phyloP scores from a whole-genome alignment of 2,888 invertebrate species.

The Drosophila siamana region DNA sequence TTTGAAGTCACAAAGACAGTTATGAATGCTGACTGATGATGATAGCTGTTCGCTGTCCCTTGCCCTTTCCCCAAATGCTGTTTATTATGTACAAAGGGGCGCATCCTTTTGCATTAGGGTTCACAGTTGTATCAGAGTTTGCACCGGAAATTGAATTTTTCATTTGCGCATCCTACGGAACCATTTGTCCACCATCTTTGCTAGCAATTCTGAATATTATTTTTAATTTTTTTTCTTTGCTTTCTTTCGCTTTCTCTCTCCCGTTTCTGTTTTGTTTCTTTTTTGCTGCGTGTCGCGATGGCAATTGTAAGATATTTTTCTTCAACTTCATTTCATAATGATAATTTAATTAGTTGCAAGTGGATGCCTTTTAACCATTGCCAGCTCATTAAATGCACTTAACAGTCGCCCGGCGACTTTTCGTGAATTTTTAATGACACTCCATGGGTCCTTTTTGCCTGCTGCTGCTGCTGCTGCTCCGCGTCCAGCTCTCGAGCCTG shows the following conservation, averaged over 20 bases:
- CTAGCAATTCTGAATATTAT: conserved; percentile 37
- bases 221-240: conserved; percentile 20
- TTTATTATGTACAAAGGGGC: conserved; percentile 33
- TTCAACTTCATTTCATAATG: conserved; percentile 58
- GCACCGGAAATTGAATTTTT: conserved; percentile 74
- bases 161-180: conserved; percentile 32
- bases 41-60: too few relatives aligned
- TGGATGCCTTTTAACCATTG: conserved; percentile 49
- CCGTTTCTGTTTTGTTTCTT: neutral
- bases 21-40: neutral
- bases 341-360: conserved; percentile 80
- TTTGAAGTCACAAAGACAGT: neutral
- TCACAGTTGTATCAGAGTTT: conserved; percentile 15
- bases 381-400: conserved; percentile 77
- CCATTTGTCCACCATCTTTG: conserved; percentile 26
- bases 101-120: conserved; percentile 31
- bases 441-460: neutral
- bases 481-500: neutral
- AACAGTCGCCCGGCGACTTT: conserved; percentile 56
- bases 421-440: conserved; percentile 68
- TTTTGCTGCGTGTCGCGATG: neutral
- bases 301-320: conserved; percentile 73
- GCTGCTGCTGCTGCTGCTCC: too few relatives aligned
- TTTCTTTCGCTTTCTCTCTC: neutral
- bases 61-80: conserved; percentile 2